Conservation (phyloP, 2,113 vertebrate species). For the Myanophis thanlyinensis region DNA sequence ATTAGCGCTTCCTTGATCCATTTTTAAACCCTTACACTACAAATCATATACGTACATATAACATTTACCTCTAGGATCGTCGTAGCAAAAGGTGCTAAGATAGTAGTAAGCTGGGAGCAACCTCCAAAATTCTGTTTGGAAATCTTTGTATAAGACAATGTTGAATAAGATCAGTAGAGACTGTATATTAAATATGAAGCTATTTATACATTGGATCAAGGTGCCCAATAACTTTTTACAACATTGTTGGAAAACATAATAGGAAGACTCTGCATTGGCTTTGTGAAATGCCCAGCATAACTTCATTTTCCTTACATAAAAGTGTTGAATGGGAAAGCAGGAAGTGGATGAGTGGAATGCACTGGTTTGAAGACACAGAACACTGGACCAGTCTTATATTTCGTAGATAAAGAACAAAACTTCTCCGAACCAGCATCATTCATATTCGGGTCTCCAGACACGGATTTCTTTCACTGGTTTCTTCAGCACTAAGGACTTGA, state of each 20-base stretch:
- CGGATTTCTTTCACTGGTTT: constrained; percentile 26
- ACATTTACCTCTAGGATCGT: not conserved
- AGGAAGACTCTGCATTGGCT: constrained; percentile 69
- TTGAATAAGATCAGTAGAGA: not conserved
- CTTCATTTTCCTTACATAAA: not conserved
- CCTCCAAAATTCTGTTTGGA: not conserved
- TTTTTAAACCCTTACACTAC: not conserved
- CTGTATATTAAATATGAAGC: constrained; percentile 21
- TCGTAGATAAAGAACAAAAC: constrained; percentile 51
- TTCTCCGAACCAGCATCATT: constrained; percentile 7
- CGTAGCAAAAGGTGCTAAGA: not conserved
- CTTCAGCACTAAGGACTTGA: constrained; percentile 49
- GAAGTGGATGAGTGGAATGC: not conserved
- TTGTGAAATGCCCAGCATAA: constrained; percentile 59
- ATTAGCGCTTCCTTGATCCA: no score
- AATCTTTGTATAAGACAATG: not conserved
- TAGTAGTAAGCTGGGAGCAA: not conserved
- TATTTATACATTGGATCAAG: not conserved
- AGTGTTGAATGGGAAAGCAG: not conserved
- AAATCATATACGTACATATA: not conserved
- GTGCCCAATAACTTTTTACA: constrained; percentile 34
- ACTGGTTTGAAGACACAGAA: not conserved
- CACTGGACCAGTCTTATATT: constrained; percentile 40
- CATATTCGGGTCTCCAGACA: constrained; percentile 46
- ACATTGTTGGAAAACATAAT: constrained; percentile 60